Evolutionary conservation across 2,113 vertebrate species (phyloP).

Genomic region (Poeciliopsis prolifica): DNA sequence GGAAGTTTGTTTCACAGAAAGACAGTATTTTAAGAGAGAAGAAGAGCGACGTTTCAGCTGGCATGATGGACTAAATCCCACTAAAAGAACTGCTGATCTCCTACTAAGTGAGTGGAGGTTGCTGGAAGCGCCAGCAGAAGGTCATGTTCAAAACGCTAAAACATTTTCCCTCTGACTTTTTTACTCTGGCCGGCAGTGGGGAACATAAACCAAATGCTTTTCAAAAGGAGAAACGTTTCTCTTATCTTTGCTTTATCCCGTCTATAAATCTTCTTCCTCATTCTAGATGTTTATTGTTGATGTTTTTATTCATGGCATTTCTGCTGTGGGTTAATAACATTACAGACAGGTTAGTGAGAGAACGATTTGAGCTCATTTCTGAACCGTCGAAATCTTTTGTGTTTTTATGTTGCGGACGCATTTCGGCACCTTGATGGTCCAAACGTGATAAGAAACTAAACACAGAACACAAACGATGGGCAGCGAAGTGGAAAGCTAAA

Average conservation of each 20-base stretch:
- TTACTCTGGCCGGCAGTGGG: too few species aligned
- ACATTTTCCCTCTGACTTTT: too few species aligned
- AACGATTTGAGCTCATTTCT: not conserved
- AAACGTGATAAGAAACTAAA: too few species aligned
- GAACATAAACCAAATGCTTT: too few species aligned
- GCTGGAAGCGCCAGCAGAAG: conserved; percentile 4
- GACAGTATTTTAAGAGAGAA: not conserved
- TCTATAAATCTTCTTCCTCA: not conserved
- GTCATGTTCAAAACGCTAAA: too few species aligned
- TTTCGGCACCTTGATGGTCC: too few species aligned
- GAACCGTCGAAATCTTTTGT: not conserved
- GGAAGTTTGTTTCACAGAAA: not conserved
- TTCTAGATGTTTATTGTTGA: not conserved
- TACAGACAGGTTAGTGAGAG: not conserved
- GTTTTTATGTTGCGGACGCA: too few species aligned
- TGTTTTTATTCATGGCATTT: not conserved
- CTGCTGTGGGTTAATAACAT: too few species aligned
- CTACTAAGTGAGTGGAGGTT: conserved; percentile 39
- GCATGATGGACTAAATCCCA: not conserved
- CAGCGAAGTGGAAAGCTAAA: too few species aligned
- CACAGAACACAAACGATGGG: too few species aligned
- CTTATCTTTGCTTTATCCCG: conserved; percentile 18
- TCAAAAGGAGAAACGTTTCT: too few species aligned
- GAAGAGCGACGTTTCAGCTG: not conserved
- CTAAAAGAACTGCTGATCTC: conserved; percentile 59